These are phyloP conservation scores for Trichogramma dendrolimi DNA, from an alignment of 2,888 invertebrate genomes.

Conservation along the genomic window DNA sequence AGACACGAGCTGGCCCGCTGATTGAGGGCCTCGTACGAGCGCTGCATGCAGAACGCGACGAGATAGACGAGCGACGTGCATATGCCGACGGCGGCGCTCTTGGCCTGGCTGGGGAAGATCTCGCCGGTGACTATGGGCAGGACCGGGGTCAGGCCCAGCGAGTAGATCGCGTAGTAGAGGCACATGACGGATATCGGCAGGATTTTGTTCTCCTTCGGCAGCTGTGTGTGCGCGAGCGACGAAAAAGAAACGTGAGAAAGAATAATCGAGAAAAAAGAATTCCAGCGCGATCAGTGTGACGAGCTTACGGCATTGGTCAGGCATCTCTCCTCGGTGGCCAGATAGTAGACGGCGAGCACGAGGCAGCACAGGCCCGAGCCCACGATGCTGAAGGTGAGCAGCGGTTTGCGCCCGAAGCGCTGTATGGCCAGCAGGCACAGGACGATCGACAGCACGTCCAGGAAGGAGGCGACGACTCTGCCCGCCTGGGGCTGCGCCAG, in stretches of 20 bases:
- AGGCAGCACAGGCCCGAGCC: constrained; percentile 33
- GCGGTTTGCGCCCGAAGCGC: constrained; percentile 25
- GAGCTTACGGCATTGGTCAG: not conserved
- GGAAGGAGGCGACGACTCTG: constrained; percentile 23
- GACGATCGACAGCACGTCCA: constrained; percentile 26
- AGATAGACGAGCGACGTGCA: constrained; percentile 30
- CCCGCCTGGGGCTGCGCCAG: constrained; percentile 23
- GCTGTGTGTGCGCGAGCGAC: not conserved
- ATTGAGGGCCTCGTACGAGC: constrained; percentile 22
- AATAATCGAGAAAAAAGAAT: too few relatives aligned
- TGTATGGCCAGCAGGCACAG: constrained; percentile 32
- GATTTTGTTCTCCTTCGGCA: constrained; percentile 2
- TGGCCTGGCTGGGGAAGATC: constrained; percentile 32
- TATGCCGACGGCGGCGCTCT: constrained; percentile 29
- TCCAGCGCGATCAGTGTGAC: not conserved
- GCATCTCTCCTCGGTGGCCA: constrained; percentile 1
- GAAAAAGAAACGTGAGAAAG: too few relatives aligned
- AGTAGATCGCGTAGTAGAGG: constrained; percentile 32
- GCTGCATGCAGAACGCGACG: constrained; percentile 26
- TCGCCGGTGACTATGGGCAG: constrained; percentile 33
- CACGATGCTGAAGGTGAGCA: constrained; percentile 28
- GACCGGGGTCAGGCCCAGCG: constrained; percentile 32
- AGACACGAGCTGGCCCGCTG: constrained; percentile 22
- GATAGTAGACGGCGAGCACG: constrained; percentile 24
- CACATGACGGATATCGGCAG: constrained; percentile 23